phyloP scores from a whole-genome alignment of 2,113 vertebrate species.

The Ranitomeya imitator region DNA sequence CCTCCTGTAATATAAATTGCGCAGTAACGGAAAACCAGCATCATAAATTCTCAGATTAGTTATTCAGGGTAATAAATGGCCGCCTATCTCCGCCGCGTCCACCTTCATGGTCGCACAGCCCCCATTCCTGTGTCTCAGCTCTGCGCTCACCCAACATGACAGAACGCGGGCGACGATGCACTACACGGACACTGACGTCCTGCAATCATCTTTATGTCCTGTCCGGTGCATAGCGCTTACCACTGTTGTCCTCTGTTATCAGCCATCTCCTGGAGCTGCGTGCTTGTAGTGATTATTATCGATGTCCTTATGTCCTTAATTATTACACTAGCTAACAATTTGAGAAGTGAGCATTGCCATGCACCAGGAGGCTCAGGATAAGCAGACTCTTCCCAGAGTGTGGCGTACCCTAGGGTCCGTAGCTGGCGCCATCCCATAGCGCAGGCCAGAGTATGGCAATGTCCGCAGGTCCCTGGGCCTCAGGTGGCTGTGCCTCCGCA shows the following conservation, averaged over 20 bases:
- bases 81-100: constrained; percentile 65
- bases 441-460: no score
- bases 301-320: no score
- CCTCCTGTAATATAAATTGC: constrained; percentile 83
- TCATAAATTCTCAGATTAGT: constrained; percentile 86
- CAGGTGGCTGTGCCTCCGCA: no score
- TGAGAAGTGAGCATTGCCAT: background rate
- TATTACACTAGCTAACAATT: no score
- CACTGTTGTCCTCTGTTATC: background rate
- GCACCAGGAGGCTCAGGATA: background rate
- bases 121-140: background rate
- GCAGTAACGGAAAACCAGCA: constrained; percentile 76
- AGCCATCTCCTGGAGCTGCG: background rate
- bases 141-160: background rate
- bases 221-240: no score
- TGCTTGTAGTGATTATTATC: background rate
- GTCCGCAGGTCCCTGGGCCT: no score
- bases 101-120: constrained; percentile 30
- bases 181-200: background rate
- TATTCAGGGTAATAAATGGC: constrained; percentile 81
- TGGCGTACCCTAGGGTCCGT: no score
- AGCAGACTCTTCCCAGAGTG: background rate
- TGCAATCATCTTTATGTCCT: no score
- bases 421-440: no score
- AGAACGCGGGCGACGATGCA: background rate